Conservation (phyloP, 2,888 invertebrate species). For the Hoplodrina ambigua region DNA sequence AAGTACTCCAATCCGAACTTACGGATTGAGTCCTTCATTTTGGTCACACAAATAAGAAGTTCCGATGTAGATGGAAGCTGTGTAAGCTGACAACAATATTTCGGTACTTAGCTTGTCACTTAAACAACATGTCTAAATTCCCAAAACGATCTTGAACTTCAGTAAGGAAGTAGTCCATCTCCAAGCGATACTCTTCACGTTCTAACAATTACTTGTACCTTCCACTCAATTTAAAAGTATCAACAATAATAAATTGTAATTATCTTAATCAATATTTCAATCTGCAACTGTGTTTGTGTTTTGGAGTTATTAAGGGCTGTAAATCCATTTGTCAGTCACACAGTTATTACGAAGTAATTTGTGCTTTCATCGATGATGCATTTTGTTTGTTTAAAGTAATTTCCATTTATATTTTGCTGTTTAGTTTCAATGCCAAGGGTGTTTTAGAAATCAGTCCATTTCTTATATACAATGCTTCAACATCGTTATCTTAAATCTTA, state of each 20-base stretch:
- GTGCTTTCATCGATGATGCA: neutral
- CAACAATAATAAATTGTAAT: neutral
- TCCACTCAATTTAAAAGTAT: neutral
- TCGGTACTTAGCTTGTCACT: too few relatives aligned
- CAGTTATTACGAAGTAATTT: conserved; percentile 23
- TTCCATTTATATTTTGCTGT: neutral
- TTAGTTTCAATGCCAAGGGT: neutral
- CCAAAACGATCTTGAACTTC: neutral
- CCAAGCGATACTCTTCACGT: neutral
- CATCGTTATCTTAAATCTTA: neutral
- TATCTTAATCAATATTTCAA: conserved; percentile 27
- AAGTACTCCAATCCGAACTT: conserved; percentile 70
- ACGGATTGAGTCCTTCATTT: conserved; percentile 23
- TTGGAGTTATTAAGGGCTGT: neutral
- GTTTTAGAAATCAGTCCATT: neutral
- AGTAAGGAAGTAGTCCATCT: neutral
- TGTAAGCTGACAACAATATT: neutral
- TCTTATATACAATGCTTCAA: neutral
- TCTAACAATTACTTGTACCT: neutral
- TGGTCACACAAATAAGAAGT: neutral
- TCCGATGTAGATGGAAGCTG: neutral
- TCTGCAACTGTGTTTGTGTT: conserved; percentile 37
- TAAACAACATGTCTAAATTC: too few relatives aligned
- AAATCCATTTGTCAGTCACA: conserved; percentile 19
- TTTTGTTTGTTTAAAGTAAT: conserved; percentile 8